Evolutionary conservation across 2,113 vertebrate species (phyloP).

Genomic region (Lepus europaeus): DNA sequence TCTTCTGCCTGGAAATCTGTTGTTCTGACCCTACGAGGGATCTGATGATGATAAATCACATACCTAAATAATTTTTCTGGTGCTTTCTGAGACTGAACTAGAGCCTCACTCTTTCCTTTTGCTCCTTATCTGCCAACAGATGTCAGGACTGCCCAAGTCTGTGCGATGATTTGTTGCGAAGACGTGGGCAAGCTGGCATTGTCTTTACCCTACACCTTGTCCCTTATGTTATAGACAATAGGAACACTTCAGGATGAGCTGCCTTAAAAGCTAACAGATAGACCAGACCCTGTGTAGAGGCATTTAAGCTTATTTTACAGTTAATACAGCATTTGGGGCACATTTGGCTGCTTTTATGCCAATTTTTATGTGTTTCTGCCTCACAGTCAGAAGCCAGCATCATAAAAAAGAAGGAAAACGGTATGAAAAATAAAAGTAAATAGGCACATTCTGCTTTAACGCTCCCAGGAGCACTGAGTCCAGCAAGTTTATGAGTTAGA

Average conservation of each 20-base stretch:
- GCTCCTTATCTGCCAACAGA: background rate
- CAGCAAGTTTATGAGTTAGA: conserved; percentile 67
- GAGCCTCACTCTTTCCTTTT: background rate
- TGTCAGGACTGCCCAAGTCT: background rate
- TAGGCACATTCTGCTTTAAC: conserved; percentile 75
- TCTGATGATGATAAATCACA: background rate
- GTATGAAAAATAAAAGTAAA: conserved; percentile 81
- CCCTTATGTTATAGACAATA: background rate
- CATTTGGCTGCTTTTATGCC: conserved; percentile 82
- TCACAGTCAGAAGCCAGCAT: conserved; percentile 70
- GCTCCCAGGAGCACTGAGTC: conserved; percentile 62
- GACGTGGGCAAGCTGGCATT: background rate
- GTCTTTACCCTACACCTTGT: background rate
- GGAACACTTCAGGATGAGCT: background rate
- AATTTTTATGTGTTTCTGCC: conserved; percentile 81
- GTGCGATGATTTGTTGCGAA: background rate
- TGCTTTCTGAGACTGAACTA: background rate
- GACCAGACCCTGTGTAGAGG: conserved; percentile 61
- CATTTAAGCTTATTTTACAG: conserved; percentile 76
- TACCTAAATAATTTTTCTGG: background rate
- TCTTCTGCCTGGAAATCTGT: background rate
- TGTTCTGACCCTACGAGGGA: background rate
- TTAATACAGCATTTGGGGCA: conserved; percentile 82
- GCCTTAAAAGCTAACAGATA: conserved; percentile 33
- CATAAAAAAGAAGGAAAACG: conserved; percentile 80